Base-by-base conservation (phyloP, 2,113 vertebrate genomes). In the Trematocara macrostoma region DNA sequence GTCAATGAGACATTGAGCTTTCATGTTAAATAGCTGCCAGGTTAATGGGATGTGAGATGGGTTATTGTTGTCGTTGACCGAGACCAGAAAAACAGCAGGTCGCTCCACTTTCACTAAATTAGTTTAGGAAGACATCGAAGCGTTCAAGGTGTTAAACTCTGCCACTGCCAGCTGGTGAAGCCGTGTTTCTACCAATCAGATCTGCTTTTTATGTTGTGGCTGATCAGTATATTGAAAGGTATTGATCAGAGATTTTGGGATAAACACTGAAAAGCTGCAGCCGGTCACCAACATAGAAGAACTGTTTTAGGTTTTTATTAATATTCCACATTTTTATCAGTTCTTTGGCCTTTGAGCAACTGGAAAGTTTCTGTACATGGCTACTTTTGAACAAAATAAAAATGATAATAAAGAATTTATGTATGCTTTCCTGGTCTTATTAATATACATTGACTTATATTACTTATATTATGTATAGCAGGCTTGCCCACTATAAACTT, bases 321-420 rank as follows among this genome's bases (percentile, higher is more conserved):
- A 29, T 67, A 83, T 42, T 56, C 12, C 10, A 61, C 18, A 20
- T 35, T 69, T 35, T 45, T 7, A 26, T 29, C 45, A 31, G 11
- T 51, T 69, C n/a, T 47, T 80, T 71, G 34, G 81, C 42, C 14
- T 87, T 84, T 3, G 4, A 45, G 16, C 56, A 85, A 55, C 64
- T 84, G 31, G 49, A 85, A 34, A 45, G 31, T n/a, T 64, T 49
- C 74, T 84, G 51, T 81, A 47, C 12, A 18, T 83, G 78, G 86
- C 79, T 86, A 29, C 79, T 81, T 83, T 81, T 90, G 87, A 94
- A 91, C 90, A 91, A 91, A 91, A 84, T 90, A 74, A 82, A 87
- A 20, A 47, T 45, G 18, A 79, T 79, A 86, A 88, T 78, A 79
- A 83, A 92, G 84, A 86, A 57, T 91, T 83, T 31, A 31, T 49